phyloP scores from a whole-genome alignment of 2,888 invertebrate species.

The Tetheella fluctuosa region DNA sequence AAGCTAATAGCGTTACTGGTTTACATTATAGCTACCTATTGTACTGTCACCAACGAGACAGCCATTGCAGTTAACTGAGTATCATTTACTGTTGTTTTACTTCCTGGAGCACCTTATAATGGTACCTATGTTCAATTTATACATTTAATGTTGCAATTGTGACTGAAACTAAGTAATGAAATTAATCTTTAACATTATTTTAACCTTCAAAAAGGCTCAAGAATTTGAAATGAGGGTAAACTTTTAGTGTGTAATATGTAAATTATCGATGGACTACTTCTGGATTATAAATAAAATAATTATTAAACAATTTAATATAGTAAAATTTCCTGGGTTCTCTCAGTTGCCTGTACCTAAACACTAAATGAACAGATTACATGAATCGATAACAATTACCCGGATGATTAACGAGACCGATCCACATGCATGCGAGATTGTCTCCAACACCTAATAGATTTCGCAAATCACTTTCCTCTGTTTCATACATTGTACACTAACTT shows the following conservation, averaged over 20 bases:
- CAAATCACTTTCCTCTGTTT: conserved; percentile 49
- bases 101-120: neutral
- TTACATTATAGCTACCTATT: neutral
- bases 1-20: conserved; percentile 6
- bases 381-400: conserved; percentile 35
- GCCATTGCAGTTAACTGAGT: neutral
- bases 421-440: conserved; percentile 20
- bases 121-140: neutral
- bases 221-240: no score
- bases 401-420: conserved; percentile 29
- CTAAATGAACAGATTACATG: conserved; percentile 25
- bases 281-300: neutral
- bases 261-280: neutral
- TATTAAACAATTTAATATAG: no score
- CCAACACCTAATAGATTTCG: conserved; percentile 35
- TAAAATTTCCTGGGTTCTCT: neutral
- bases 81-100: conserved; percentile 1
- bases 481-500: conserved; percentile 42
- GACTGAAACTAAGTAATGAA: neutral
- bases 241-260: no score
- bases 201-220: neutral
- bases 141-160: neutral
- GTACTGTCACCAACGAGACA: conserved; percentile 5
- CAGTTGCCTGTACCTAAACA: conserved; percentile 17
- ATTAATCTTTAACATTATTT: neutral